These are phyloP conservation scores for Phasia obesa DNA, from an alignment of 2,888 invertebrate genomes.

Conservation along the genomic window DNA sequence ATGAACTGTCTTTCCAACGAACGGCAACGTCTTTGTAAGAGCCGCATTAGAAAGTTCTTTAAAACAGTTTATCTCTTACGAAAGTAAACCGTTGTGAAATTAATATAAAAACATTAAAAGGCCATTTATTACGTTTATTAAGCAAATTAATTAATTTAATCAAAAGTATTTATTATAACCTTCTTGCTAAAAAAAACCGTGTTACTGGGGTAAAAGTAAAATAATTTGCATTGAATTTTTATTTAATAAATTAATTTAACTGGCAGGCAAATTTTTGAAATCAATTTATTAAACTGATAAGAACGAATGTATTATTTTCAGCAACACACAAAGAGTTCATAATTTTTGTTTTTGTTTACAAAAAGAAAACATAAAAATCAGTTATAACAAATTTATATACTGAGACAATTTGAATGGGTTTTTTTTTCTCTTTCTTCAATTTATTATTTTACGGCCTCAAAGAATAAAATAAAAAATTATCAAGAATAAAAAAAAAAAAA, in stretches of 20 bases:
- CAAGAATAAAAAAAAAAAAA: not conserved
- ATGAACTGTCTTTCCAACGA: no score
- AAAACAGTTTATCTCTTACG: not conserved
- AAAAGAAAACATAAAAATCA: slow-evolving; percentile 1
- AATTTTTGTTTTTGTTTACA: not conserved
- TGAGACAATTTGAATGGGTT: slow-evolving; percentile 28
- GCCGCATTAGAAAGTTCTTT: no score
- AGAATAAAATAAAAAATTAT: slow-evolving; percentile 6
- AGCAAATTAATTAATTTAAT: slow-evolving; percentile 50
- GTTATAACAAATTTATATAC: slow-evolving; percentile 14
- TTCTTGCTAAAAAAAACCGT: not conserved
- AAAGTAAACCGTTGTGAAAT: not conserved
- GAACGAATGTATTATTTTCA: slow-evolving; percentile 41
- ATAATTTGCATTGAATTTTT: slow-evolving; percentile 39
- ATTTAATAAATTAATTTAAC: slow-evolving; percentile 64
- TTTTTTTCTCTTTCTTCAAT: slow-evolving; percentile 56
- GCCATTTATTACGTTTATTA: not conserved
- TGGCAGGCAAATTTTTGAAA: slow-evolving; percentile 67
- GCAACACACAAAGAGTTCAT: slow-evolving; percentile 32
- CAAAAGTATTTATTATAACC: slow-evolving; percentile 29
- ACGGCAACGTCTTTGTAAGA: no score
- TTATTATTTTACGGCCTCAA: slow-evolving; percentile 49
- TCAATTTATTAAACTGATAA: slow-evolving; percentile 69
- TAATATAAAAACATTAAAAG: not conserved
- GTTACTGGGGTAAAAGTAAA: no score